Conservation (phyloP, 2,888 invertebrate species). For the Priocnemis perturbator region DNA sequence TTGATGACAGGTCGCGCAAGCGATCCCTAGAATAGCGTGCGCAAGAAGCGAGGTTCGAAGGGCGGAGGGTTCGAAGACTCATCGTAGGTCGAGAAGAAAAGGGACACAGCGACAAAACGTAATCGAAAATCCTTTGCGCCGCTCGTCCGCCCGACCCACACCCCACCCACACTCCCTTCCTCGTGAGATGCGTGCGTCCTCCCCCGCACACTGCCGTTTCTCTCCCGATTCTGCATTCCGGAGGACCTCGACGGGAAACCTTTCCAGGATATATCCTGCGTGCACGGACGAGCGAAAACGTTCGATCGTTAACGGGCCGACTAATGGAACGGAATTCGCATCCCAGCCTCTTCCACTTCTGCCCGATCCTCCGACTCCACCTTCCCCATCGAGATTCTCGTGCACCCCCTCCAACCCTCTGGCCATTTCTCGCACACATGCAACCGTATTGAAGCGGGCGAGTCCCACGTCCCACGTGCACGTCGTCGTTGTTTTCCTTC, state of each 20-base stretch:
- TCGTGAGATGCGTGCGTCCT: neutral
- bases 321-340: conserved; percentile 60
- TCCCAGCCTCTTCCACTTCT: conserved; percentile 28
- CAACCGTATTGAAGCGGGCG: conserved; percentile 21
- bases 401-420: neutral
- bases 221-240: conserved; percentile 27
- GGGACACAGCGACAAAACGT: conserved; percentile 43
- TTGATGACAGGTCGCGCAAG: too few species aligned
- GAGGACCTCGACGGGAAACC: conserved; percentile 25
- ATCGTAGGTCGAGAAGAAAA: too few species aligned
- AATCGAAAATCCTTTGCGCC: conserved; percentile 60
- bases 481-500: conserved; percentile 33
- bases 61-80: too few species aligned
- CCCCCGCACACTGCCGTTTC: neutral
- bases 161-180: neutral
- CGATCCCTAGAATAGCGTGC: too few species aligned
- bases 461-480: conserved; percentile 35
- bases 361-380: conserved; percentile 24
- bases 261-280: conserved; percentile 44
- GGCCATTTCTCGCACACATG: neutral
- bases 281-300: conserved; percentile 48
- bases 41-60: too few species aligned
- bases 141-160: neutral
- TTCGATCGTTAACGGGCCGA: conserved; percentile 56
- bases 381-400: conserved; percentile 17